Conservation (phyloP, 2,888 invertebrate genomes). For the Orthosia cruda region DNA sequence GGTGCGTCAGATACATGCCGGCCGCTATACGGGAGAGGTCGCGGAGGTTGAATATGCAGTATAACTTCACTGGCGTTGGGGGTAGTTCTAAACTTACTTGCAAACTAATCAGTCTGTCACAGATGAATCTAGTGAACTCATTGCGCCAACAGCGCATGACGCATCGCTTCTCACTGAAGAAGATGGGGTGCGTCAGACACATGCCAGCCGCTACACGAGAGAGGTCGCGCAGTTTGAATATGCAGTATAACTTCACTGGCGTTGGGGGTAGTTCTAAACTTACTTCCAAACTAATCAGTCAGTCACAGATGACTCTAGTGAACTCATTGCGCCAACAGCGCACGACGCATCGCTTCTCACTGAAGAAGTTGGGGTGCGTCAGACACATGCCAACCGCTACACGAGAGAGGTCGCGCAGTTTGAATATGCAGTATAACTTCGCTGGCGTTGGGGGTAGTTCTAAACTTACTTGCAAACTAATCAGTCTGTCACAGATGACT, state of each 20-base stretch:
- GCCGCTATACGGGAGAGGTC: slow-evolving; percentile 90
- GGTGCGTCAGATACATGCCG: slow-evolving; percentile 94
- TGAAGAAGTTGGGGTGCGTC: slow-evolving; percentile 94
- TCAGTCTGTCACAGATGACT: slow-evolving; percentile 97
- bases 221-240: slow-evolving; percentile 97
- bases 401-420: slow-evolving; percentile 94
- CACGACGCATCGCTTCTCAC: slow-evolving; percentile 94
- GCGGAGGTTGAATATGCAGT: slow-evolving; percentile 98
- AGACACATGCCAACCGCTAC: slow-evolving; percentile 92
- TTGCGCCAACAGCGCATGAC: slow-evolving; percentile 97
- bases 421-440: slow-evolving; percentile 99
- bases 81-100: slow-evolving; percentile 92
- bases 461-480: slow-evolving; percentile 90
- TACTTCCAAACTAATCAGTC: slow-evolving; percentile 93
- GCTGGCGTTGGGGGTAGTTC: slow-evolving; percentile 98
- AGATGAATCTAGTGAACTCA: slow-evolving; percentile 97
- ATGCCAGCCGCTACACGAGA: slow-evolving; percentile 93
- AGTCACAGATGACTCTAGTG: slow-evolving; percentile 96
- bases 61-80: slow-evolving; percentile 98
- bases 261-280: background rate
- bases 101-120: slow-evolving; percentile 95
- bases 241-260: slow-evolving; percentile 97
- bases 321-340: slow-evolving; percentile 98
- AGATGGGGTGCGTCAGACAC: no score
- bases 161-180: slow-evolving; percentile 93